Evolutionary conservation across 1,140 invertebrate species (phyloP).

Genomic region (Heterodera carotae): DNA sequence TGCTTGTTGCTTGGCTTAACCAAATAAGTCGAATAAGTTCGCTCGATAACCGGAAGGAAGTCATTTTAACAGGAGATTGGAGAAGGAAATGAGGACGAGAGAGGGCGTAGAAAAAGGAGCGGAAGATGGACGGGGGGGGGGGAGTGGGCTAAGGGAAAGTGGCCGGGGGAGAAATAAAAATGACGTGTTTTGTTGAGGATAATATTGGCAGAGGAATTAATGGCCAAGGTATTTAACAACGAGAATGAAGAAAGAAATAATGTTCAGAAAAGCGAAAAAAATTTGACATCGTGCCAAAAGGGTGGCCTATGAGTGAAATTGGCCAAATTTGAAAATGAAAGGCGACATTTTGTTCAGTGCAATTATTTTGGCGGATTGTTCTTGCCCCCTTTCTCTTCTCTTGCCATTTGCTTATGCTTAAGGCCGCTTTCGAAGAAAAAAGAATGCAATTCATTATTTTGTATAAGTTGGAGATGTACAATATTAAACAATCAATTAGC

Average conservation of each 20-base stretch:
- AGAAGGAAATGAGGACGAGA: conserved; percentile 1
- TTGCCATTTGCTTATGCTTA: background rate
- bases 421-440: too few relatives aligned
- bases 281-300: too few relatives aligned
- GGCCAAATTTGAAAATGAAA: background rate
- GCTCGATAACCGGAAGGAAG: conserved; percentile 20
- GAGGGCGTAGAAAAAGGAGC: background rate
- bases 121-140: background rate
- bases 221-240: too few relatives aligned
- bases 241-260: too few relatives aligned
- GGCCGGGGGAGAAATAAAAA: background rate
- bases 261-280: too few relatives aligned
- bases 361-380: background rate
- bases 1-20: background rate
- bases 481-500: too few relatives aligned
- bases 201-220: too few relatives aligned
- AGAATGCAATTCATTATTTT: too few relatives aligned
- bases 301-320: background rate
- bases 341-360: background rate
- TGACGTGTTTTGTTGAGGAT: background rate
- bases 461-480: too few relatives aligned
- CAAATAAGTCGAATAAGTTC: conserved; percentile 33
- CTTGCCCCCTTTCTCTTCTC: background rate
- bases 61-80: conserved; percentile 11
- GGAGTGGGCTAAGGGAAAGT: too few relatives aligned